These are phyloP conservation scores for Nemopilema nomurai DNA, from an alignment of 30 jellyfish, hydroid and myxozoan genomes.

Conservation along the genomic window DNA sequence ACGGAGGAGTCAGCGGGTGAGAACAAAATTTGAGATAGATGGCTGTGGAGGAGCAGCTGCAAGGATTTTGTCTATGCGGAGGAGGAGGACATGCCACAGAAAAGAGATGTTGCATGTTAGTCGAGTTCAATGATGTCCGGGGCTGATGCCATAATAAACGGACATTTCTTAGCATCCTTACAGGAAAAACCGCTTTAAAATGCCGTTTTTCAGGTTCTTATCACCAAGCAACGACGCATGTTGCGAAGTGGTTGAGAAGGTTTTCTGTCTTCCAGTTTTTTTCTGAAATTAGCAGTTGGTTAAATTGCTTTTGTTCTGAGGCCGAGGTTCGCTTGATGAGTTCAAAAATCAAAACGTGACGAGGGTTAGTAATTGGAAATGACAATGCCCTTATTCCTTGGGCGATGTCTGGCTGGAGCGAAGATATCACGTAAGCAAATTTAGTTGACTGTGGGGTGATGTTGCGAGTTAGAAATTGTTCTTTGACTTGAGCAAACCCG, in stretches of 20 bases:
- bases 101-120: too few relatives aligned
- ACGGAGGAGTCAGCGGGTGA: constrained; percentile 10
- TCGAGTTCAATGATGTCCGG: neutral
- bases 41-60: constrained; percentile 9
- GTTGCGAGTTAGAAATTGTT: constrained; percentile 22
- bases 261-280: constrained; percentile 14
- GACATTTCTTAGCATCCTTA: constrained; percentile 16
- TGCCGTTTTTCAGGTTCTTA: constrained; percentile 6
- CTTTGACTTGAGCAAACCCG: constrained; percentile 25
- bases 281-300: constrained; percentile 4
- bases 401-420: constrained; percentile 14
- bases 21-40: neutral
- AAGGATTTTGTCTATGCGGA: constrained; percentile 5
- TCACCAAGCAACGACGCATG: constrained; percentile 26
- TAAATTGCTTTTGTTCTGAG: too few relatives aligned
- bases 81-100: too few relatives aligned
- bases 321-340: constrained; percentile 13
- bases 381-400: constrained; percentile 10
- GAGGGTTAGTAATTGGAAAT: neutral
- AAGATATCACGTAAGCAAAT: neutral
- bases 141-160: constrained; percentile 18
- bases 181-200: constrained; percentile 8
- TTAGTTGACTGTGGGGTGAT: constrained; percentile 7
- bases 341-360: neutral
- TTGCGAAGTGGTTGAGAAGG: constrained; percentile 13